Percentiles rank a stretch among this genome's conserved stretches.
These are phyloP conservation scores for Podiceps cristatus DNA, from an alignment of 2,113 vertebrate species.

Conservation along the genomic window DNA sequence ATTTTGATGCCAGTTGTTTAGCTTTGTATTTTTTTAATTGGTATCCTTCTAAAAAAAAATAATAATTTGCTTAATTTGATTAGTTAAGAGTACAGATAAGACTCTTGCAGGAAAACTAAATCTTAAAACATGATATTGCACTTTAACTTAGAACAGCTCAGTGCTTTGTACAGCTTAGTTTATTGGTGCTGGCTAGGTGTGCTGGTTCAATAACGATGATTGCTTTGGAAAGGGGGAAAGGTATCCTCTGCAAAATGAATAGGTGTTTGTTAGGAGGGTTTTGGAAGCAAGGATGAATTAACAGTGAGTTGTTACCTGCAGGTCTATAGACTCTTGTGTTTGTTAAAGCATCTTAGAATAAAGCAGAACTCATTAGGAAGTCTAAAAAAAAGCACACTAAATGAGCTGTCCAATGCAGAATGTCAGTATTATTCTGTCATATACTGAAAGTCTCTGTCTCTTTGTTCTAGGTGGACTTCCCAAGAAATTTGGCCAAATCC, in stretches of 20 bases:
- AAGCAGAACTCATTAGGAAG: constrained; percentile 9
- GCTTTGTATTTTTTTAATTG: not conserved
- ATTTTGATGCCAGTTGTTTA: not conserved
- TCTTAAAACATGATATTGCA: not conserved
- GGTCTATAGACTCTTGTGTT: not conserved
- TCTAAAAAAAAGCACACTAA: not conserved
- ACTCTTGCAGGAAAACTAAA: not conserved
- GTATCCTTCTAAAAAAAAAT: not conserved
- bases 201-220: not conserved
- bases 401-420: not conserved
- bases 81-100: not conserved
- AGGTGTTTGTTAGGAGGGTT: not conserved
- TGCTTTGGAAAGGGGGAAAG: not conserved
- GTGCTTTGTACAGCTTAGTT: not conserved
- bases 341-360: not conserved
- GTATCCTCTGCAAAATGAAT: not conserved
- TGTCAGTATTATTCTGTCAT: not conserved
- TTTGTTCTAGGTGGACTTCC: constrained; percentile 90
- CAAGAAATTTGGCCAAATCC: constrained; percentile 96
- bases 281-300: not conserved
- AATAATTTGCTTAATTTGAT: not conserved
- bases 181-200: not conserved
- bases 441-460: constrained; percentile 30
- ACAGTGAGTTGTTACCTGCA: not conserved
- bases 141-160: not conserved